phyloP scores from a whole-genome alignment of 2,113 vertebrate genomes.

The Sakesphorus luctuosus region DNA sequence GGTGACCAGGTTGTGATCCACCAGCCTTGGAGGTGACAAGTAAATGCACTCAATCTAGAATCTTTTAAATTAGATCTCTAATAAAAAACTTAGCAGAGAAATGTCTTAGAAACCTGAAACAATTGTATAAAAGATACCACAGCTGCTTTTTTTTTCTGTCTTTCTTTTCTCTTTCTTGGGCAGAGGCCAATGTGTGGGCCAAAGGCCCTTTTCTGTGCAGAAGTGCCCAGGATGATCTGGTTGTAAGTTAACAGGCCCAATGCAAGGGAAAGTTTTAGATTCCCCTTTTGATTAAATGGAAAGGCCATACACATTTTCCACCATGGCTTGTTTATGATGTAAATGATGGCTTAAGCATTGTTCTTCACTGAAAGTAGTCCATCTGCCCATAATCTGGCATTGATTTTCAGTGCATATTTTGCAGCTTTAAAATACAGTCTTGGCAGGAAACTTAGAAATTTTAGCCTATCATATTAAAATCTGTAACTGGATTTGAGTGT shows the following conservation, averaged over 20 bases:
- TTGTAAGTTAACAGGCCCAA: background rate
- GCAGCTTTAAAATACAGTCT: slow-evolving; percentile 21
- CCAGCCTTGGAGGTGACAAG: background rate
- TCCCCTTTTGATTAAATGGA: background rate
- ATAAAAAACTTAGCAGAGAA: fast-evolving
- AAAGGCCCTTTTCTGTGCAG: background rate
- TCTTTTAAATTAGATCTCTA: background rate
- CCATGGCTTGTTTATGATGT: slow-evolving; percentile 11
- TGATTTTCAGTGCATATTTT: slow-evolving; percentile 35
- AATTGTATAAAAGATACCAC: background rate
- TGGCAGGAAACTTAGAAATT: slow-evolving; percentile 2
- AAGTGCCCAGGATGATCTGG: background rate
- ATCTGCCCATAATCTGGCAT: slow-evolving; percentile 10
- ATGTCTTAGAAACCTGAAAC: background rate
- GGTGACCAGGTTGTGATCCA: background rate
- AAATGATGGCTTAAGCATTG: background rate
- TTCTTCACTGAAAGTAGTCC: background rate
- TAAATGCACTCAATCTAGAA: background rate
- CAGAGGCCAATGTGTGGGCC: background rate
- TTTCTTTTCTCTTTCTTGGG: background rate
- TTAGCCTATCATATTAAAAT: slow-evolving; percentile 14
- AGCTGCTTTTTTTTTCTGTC: background rate
- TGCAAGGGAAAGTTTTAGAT: background rate
- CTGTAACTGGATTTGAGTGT: background rate
- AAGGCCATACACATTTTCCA: background rate